Conservation (phyloP, 23 tunicate species). For the Oikopleura dioica region DNA sequence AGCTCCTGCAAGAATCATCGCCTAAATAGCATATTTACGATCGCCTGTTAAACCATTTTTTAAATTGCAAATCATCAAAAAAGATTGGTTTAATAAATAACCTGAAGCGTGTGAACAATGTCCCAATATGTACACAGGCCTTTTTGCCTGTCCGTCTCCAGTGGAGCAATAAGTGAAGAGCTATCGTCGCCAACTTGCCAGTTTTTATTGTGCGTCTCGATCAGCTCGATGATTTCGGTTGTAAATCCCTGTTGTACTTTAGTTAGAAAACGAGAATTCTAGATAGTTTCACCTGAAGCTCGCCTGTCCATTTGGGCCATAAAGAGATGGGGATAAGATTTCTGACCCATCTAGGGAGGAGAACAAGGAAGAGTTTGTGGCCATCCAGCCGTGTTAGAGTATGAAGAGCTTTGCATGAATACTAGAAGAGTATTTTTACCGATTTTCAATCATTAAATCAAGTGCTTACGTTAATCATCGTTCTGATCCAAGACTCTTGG, state of each 20-base stretch:
- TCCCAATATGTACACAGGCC: neutral
- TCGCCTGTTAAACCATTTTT: neutral
- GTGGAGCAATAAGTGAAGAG: neutral
- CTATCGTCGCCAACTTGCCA: neutral
- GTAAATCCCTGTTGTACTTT: too few species aligned
- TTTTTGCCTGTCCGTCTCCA: neutral
- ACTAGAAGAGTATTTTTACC: too few species aligned
- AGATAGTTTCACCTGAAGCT: neutral
- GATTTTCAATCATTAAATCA: too few species aligned
- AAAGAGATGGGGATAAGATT: neutral
- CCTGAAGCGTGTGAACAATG: neutral
- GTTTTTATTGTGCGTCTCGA: neutral
- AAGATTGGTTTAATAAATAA: neutral
- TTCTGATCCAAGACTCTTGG: too few species aligned
- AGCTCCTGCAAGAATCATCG: too few species aligned
- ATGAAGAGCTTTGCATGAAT: neutral
- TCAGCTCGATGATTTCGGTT: neutral
- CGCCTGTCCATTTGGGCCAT: neutral
- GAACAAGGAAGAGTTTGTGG: neutral
- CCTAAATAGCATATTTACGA: neutral
- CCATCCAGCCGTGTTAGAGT: neutral
- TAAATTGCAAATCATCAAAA: neutral
- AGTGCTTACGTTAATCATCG: too few species aligned
- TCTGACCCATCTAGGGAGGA: neutral
- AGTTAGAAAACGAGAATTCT: too few species aligned